Evolutionary conservation across 2,888 invertebrate genomes (phyloP).

Genomic region (Tipula helvola): DNA sequence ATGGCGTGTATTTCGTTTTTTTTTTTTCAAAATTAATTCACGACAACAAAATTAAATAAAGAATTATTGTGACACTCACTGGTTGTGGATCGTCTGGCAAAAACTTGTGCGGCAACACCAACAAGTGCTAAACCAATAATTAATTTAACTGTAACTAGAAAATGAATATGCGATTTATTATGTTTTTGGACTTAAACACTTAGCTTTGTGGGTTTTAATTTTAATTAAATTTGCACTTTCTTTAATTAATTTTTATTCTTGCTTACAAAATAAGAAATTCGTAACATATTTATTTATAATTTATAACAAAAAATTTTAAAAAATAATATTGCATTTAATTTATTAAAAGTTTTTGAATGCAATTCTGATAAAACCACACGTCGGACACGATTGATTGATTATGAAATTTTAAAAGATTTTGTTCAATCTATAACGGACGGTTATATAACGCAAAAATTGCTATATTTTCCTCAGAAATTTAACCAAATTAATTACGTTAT

Average conservation of each 20-base stretch:
- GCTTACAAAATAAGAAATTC: constrained; percentile 14
- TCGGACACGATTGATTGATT: no score
- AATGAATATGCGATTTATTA: background rate
- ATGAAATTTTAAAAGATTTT: no score
- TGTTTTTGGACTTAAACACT: background rate
- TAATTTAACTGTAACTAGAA: constrained; percentile 72
- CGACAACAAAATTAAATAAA: background rate
- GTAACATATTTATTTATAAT: background rate
- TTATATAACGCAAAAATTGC: no score
- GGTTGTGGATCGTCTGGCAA: constrained; percentile 63
- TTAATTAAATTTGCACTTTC: constrained; percentile 5
- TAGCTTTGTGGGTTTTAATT: constrained; percentile 12
- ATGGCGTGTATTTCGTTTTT: background rate
- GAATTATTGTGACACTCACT: constrained; percentile 22
- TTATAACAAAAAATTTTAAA: background rate
- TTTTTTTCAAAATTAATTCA: background rate
- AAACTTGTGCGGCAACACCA: constrained; percentile 73
- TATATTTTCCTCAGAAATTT: no score
- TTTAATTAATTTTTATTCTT: constrained; percentile 12
- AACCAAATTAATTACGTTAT: no score
- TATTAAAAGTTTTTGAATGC: background rate
- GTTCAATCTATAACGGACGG: no score
- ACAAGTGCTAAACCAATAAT: constrained; percentile 73
- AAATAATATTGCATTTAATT: background rate
- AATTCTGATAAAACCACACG: no score